Evolutionary conservation across 2,113 vertebrate species (phyloP), one percentile per base, ranked within the genome.

Genomic region (Halcyon malimbica): DNA sequence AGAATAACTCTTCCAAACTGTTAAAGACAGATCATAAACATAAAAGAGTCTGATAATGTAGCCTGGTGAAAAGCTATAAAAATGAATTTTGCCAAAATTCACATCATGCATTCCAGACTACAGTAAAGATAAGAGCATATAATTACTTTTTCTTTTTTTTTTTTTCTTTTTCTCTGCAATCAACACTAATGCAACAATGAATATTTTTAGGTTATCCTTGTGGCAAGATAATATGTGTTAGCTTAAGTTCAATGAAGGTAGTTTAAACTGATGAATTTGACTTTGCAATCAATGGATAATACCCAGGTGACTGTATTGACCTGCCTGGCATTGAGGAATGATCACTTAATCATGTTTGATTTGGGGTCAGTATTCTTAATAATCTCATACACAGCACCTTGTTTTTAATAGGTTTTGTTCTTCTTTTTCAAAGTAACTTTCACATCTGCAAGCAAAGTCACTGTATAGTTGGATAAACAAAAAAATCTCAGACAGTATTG

Each of bases 31-130:
- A 78, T 6, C 13, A 25, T 44, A 82, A 88, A 94, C 74, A 87
- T 48, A 60, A 3, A 11, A 19, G 8, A 31, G 12, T 59, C 46
- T 42, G 68, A 83, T 92, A 81, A 37, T 25, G 42, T 4, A 63
- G 13, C 21, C 1, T 5, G 5, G 5, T 42, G 29, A 54, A 79
- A 64, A 85, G 11, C 42, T 77, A 35, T 35, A 35, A 35, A 6
- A 35, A 35, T 35, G 35, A 35, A 35, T 35, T 35, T 35, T 35
- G 35, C 35, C 35, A 35, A 35, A 91, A 78, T 50, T 70, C 16
- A 35, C 0, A 0, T 54, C 1, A 10, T 46, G 10, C 2, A 1
- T 77, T 88, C 29, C 11, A 70, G 51, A 31, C 10, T 5, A 3
- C 33, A 56, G 5, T 59, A 76, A 77, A 10, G 11, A 69, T 48